These are phyloP conservation scores for Regulus satrapa DNA, from an alignment of 2,113 vertebrate genomes.

Conservation along the genomic window DNA sequence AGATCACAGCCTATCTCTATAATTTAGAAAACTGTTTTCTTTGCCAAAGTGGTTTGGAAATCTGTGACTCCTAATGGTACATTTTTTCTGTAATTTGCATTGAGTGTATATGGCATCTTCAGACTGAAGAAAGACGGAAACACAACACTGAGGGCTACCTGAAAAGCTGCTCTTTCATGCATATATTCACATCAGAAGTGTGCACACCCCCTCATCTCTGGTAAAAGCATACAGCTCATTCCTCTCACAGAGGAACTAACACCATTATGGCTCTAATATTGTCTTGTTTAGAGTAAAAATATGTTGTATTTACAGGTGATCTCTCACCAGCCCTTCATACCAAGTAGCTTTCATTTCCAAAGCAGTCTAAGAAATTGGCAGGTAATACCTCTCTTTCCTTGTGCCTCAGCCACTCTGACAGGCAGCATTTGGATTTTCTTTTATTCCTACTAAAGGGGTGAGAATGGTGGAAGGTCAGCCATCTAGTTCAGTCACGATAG, in stretches of 20 bases:
- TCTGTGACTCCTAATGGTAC: background rate
- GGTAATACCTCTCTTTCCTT: background rate
- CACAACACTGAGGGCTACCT: background rate
- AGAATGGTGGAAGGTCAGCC: background rate
- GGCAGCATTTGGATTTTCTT: background rate
- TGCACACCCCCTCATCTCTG: background rate
- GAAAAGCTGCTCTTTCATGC: background rate
- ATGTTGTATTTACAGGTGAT: background rate
- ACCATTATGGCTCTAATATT: background rate
- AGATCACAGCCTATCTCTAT: conserved; percentile 20
- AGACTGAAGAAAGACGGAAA: background rate
- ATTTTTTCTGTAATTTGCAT: background rate
- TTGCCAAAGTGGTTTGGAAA: conserved; percentile 24
- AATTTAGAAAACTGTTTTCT: conserved; percentile 39
- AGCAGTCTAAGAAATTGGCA: background rate
- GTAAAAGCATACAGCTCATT: background rate
- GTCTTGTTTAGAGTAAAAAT: background rate
- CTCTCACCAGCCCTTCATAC: background rate
- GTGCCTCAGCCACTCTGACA: background rate
- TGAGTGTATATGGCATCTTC: background rate
- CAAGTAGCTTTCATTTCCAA: background rate
- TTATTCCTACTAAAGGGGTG: background rate
- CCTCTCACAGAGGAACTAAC: background rate
- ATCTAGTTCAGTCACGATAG: background rate
- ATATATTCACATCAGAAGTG: background rate